These are phyloP conservation scores for Drosophila aldrichi DNA, from an alignment of 2,888 invertebrate genomes.

Conservation along the genomic window DNA sequence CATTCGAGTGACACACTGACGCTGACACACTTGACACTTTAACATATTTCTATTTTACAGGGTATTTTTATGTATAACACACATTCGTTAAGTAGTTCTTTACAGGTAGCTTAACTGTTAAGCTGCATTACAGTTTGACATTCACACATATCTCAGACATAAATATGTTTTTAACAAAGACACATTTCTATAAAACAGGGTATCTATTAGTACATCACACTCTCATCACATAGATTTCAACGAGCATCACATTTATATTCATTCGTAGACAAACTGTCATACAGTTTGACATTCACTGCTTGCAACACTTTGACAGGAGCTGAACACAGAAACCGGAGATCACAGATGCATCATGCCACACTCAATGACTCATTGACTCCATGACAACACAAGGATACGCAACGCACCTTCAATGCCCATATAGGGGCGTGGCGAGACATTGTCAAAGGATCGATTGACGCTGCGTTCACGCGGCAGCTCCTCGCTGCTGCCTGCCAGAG, in stretches of 20 bases:
- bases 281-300: constrained; percentile 2
- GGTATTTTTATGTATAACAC: background rate
- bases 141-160: background rate
- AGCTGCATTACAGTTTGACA: background rate
- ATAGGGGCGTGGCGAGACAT: constrained; percentile 84
- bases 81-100: too few relatives aligned
- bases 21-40: too few relatives aligned
- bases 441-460: constrained; percentile 80
- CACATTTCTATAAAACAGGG: background rate
- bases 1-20: too few relatives aligned
- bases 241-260: background rate
- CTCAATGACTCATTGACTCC: background rate
- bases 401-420: constrained; percentile 81
- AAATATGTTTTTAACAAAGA: background rate
- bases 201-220: background rate
- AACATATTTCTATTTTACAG: background rate
- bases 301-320: background rate
- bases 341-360: constrained; percentile 13
- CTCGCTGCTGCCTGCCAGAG: constrained; percentile 51
- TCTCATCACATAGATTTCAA: background rate
- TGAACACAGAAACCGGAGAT: background rate
- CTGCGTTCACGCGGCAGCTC: constrained; percentile 55
- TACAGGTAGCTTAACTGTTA: background rate
- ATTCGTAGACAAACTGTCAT: background rate
- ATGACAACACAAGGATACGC: constrained; percentile 1